phyloP scores from a whole-genome alignment of 2,113 vertebrate species.

The Microcebus jonahi region DNA sequence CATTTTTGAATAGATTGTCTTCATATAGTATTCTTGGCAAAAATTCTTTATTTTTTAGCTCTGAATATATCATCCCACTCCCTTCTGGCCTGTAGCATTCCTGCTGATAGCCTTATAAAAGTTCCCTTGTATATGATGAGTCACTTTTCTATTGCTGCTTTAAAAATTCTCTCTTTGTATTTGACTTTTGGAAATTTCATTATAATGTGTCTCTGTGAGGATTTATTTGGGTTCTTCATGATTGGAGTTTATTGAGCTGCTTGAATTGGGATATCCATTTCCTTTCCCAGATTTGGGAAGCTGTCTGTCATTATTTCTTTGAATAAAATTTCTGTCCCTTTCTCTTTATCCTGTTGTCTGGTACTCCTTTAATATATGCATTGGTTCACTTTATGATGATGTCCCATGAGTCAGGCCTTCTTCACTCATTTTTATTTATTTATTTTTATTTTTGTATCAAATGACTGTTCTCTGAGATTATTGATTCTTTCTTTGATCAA shows the following conservation, averaged over 20 bases:
- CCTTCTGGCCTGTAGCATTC: neutral
- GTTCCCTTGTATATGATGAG: neutral
- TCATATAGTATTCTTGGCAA: neutral
- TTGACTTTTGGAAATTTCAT: neutral
- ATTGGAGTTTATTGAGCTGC: neutral
- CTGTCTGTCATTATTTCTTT: neutral
- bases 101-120: neutral
- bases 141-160: neutral
- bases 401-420: neutral
- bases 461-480: neutral
- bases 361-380: neutral
- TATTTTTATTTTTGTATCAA: neutral
- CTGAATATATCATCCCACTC: neutral
- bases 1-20: neutral
- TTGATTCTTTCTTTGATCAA: neutral
- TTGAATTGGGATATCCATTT: neutral
- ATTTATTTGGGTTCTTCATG: neutral
- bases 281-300: neutral
- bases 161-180: neutral
- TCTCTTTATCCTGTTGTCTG: neutral
- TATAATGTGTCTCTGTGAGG: neutral
- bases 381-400: neutral
- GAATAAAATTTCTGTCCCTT: neutral
- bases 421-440: neutral
- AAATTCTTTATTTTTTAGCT: neutral